Evolutionary conservation across 1,140 invertebrate genomes (phyloP).

Genomic region (Lycorma delicatula): DNA sequence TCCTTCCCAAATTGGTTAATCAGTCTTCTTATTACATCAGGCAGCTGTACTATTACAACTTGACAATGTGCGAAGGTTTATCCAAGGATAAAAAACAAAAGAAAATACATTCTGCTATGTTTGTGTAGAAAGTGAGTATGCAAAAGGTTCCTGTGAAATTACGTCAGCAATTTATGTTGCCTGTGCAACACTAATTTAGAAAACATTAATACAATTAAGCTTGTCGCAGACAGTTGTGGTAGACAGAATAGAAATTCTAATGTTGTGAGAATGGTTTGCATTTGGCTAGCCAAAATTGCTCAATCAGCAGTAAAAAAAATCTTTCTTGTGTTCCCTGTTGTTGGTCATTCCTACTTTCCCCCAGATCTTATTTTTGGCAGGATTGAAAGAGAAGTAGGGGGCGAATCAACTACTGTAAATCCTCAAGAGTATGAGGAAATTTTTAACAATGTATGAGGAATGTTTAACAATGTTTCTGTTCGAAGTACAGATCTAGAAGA

Average conservation of each 20-base stretch:
- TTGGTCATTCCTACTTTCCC: conserved; percentile 31
- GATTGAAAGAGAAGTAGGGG: conserved; percentile 27
- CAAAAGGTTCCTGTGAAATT: conserved; percentile 34
- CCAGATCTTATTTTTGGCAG: conserved; percentile 31
- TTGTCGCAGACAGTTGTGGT: conserved; percentile 15
- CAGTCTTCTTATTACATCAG: conserved; percentile 33
- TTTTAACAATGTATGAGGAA: not conserved
- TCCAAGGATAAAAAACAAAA: conserved; percentile 26
- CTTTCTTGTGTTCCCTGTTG: conserved; percentile 31
- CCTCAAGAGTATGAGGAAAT: conserved; percentile 12
- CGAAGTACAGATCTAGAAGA: not conserved
- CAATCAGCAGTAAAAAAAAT: conserved; percentile 22
- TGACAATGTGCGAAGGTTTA: conserved; percentile 30
- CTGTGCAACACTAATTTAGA: conserved; percentile 9
- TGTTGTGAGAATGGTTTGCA: conserved; percentile 21
- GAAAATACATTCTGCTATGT: conserved; percentile 30
- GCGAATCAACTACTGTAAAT: conserved; percentile 18
- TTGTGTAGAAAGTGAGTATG: conserved; percentile 28
- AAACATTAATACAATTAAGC: conserved; percentile 8
- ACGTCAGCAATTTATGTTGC: conserved; percentile 27
- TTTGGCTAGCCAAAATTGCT: conserved; percentile 21
- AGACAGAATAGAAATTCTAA: conserved; percentile 20
- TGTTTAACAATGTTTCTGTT: not conserved
- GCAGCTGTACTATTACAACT: conserved; percentile 29
- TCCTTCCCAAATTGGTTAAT: conserved; percentile 32